Evolutionary conservation across 2,797 vertebrate genomes (phyloP).

Genomic region (Passerculus sandwichensis): DNA sequence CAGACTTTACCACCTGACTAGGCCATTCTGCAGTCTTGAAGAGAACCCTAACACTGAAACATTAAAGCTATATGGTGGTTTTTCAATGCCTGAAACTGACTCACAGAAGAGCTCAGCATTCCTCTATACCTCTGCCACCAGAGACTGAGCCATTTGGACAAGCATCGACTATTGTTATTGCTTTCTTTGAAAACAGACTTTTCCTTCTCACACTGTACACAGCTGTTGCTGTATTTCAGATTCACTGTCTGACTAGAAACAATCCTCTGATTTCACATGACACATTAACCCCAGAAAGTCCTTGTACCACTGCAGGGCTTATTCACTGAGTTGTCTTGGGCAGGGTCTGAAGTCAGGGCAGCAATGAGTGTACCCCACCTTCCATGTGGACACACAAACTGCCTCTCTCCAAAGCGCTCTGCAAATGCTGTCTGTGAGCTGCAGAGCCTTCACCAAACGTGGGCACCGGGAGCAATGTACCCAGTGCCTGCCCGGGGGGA

Average conservation of each 20-base stretch:
- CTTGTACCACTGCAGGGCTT: neutral
- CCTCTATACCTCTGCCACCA: neutral
- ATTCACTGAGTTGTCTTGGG: neutral
- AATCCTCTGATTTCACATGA: neutral
- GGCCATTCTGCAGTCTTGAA: neutral
- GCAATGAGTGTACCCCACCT: neutral
- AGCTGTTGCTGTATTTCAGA: neutral
- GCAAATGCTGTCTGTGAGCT: neutral
- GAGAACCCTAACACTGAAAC: neutral
- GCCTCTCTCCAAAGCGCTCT: rapidly evolving
- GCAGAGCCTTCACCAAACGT: rapidly evolving
- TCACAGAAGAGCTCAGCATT: neutral
- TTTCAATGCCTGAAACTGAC: neutral
- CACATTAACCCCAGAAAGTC: neutral
- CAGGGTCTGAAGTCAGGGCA: neutral
- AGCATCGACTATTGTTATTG: neutral
- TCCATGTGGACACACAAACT: neutral
- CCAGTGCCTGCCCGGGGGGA: rapidly evolving
- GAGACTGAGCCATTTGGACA: neutral
- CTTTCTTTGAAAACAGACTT: neutral
- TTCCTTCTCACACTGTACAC: neutral
- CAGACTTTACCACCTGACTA: neutral
- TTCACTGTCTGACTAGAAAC: neutral
- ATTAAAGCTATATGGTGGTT: neutral
- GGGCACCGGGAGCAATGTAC: rapidly evolving